Evolutionary conservation across 2,113 vertebrate species (phyloP).

Genomic region (Calyptomena viridis): DNA sequence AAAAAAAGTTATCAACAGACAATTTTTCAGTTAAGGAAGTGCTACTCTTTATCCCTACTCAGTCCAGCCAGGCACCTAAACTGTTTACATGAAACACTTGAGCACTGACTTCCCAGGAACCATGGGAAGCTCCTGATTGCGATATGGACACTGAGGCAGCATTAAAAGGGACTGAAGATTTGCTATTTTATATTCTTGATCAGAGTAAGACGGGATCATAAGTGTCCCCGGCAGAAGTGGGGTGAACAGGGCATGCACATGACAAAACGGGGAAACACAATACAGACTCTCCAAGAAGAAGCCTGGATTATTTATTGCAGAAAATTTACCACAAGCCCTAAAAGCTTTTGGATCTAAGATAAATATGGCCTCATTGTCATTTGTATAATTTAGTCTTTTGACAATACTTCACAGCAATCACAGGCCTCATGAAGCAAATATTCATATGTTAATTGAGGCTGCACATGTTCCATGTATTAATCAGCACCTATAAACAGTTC

Average conservation of each 20-base stretch:
- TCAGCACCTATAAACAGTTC: slow-evolving; percentile 60
- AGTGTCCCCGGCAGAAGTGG: neutral
- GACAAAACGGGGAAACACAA: neutral
- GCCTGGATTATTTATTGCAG: slow-evolving; percentile 18
- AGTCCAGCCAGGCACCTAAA: neutral
- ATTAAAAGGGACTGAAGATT: neutral
- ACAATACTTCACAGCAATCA: slow-evolving; percentile 38
- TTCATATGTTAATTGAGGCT: slow-evolving; percentile 34
- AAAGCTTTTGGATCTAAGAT: slow-evolving; percentile 10
- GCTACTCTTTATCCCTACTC: neutral
- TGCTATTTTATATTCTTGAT: neutral
- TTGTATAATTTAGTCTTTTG: slow-evolving; percentile 31
- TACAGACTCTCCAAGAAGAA: neutral
- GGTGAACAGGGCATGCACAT: neutral
- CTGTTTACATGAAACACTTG: neutral
- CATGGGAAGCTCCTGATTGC: neutral
- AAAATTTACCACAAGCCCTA: slow-evolving; percentile 10
- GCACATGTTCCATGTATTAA: slow-evolving; percentile 49
- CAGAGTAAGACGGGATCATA: neutral
- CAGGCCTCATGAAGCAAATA: neutral
- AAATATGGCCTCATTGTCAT: slow-evolving; percentile 46
- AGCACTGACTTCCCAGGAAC: neutral
- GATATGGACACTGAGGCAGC: neutral
- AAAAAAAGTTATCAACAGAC: neutral
- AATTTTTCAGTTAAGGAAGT: neutral